Base-by-base conservation (phyloP, 2,797 vertebrate species). In the Galago senegalensis region DNA sequence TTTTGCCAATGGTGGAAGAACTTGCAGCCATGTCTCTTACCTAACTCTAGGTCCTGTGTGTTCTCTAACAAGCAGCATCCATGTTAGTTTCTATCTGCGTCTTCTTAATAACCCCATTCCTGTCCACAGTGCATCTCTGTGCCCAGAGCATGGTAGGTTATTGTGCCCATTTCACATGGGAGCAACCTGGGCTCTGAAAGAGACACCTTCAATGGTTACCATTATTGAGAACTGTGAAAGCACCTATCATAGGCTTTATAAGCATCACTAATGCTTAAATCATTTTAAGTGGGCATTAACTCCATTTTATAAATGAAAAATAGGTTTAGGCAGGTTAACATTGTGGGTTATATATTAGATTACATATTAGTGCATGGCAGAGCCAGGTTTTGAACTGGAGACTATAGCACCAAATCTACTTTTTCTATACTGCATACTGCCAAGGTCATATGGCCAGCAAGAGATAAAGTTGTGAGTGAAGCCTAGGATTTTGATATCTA, bases 281-380 rank as follows among this genome's bases (percentile, higher is more conserved):
- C 21, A 49, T 87, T 61, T 18, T 77, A 53, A 58, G 23, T 70
- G 67, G 43, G 17, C n/a, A 37, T 43, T 4, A 58, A 77, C 61
- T 92, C 89, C n/a, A 60, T 75, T 69, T 73, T 75, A 65, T 37
- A 75, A 40, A 75, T 63, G 60, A 56, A 69, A 96, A 94, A 37
- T 49, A 18, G 49, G 13, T 75, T 77, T 46, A 31, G 10, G 60
- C 23, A 43, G 56, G 9, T 90, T 70, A 72, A 49, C 9, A 40
- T 53, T 25, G 4, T 43, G 13, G 14, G 34, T 53, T 77, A 29
- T 27, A 70, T n/a, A 81, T 63, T 77, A 86, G 16, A 75, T 75
- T 37, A 80, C 13, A 20, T 34, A 34, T 56, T 58, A 72, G 56
- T 37, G 20, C 1, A 31, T 75, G 65, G 56, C 31, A 76, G 29